phyloP scores from a whole-genome alignment of 2,888 invertebrate species.

The Spisula solida region DNA sequence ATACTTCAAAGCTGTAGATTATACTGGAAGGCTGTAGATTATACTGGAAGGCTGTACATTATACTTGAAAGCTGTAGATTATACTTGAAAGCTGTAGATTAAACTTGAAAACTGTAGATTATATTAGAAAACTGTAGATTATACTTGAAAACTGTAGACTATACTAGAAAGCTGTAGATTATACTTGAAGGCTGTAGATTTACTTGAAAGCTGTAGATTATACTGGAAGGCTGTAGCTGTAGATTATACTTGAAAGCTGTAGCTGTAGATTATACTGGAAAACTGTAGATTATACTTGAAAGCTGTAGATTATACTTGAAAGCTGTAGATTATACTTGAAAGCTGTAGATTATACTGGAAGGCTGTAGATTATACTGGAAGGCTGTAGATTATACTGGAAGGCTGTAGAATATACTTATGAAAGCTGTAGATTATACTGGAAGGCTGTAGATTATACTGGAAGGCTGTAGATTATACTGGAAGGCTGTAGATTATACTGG shows the following conservation, averaged over 20 bases:
- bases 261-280: neutral
- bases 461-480: neutral
- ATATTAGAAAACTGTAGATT: too few species aligned
- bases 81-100: neutral
- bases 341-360: neutral
- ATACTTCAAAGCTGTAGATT: neutral
- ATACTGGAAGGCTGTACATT: neutral
- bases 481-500: neutral
- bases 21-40: neutral
- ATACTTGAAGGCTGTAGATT: too few species aligned
- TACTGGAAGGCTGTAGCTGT: neutral
- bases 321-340: neutral
- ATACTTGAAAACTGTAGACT: too few species aligned
- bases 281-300: neutral
- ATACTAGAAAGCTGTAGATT: too few species aligned
- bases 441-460: neutral
- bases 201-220: too few species aligned
- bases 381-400: neutral
- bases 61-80: neutral
- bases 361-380: neutral
- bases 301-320: neutral
- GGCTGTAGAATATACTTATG: neutral
- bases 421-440: neutral
- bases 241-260: neutral
- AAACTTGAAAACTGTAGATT: too few species aligned